Evolutionary conservation across 2,888 invertebrate genomes (phyloP).

Genomic region (Leptopilina drosophilae): DNA sequence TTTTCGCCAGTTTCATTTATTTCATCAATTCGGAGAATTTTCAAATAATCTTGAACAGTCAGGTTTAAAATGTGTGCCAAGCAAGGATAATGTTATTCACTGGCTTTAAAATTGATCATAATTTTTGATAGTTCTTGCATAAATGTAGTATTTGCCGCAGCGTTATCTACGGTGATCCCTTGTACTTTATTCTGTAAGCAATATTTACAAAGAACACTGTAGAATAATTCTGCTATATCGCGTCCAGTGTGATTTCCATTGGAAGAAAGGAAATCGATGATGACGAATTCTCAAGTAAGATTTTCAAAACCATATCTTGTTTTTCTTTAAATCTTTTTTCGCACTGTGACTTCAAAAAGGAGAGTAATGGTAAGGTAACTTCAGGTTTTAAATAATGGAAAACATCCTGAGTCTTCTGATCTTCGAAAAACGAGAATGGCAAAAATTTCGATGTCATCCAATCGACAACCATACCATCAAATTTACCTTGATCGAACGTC

Average conservation of each 20-base stretch:
- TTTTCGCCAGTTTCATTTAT: not conserved
- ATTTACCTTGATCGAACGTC: not conserved
- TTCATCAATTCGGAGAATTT: not conserved
- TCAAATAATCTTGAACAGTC: conserved; percentile 57
- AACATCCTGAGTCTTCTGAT: not conserved
- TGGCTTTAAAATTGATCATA: conserved; percentile 47
- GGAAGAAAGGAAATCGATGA: not conserved
- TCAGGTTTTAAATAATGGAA: too few relatives aligned
- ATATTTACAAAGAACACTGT: not conserved
- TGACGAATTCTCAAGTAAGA: not conserved
- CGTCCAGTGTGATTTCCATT: not conserved
- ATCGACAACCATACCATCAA: not conserved
- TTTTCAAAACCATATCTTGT: not conserved
- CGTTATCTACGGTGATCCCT: conserved; percentile 40
- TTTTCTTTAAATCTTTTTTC: not conserved
- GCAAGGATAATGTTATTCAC: conserved; percentile 63
- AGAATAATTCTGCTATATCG: conserved; percentile 1
- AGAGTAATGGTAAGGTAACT: not conserved
- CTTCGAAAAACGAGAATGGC: not conserved
- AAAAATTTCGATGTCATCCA: too few relatives aligned
- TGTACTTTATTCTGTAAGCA: conserved; percentile 17
- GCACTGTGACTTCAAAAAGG: not conserved
- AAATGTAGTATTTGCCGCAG: conserved; percentile 39
- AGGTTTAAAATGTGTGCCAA: conserved; percentile 63
- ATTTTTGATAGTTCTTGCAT: conserved; percentile 21